These are phyloP conservation scores for Neogobius melanostomus DNA, from an alignment of 2,113 vertebrate species.

Conservation along the genomic window DNA sequence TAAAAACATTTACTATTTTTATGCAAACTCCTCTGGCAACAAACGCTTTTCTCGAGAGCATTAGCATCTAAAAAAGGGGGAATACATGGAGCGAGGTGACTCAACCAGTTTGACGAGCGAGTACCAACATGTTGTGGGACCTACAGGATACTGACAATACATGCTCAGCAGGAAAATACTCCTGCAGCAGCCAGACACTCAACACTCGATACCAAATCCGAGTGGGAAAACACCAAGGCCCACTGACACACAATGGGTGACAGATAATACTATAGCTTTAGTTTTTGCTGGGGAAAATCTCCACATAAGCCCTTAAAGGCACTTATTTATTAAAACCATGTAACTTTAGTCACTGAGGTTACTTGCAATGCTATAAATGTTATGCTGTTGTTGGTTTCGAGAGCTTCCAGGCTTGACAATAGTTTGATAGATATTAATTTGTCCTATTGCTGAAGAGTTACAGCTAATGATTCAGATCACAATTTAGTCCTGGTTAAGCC, in stretches of 20 bases:
- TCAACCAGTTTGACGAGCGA: conserved; percentile 70
- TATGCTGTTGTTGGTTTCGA: no score
- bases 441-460: no score
- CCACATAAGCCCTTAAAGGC: neutral
- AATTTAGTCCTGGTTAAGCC: no score
- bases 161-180: conserved; percentile 21
- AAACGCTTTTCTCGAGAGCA: conserved; percentile 1
- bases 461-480: no score
- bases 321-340: no score
- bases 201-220: neutral
- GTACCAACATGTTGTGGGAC: conserved; percentile 54
- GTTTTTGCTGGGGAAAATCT: neutral
- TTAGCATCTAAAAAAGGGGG: conserved; percentile 35
- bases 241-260: neutral
- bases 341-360: no score
- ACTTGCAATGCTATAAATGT: no score
- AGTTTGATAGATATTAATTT: no score
- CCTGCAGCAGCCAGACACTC: conserved; percentile 13
- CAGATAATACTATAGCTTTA: neutral
- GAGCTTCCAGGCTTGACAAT: no score
- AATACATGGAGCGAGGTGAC: conserved; percentile 37
- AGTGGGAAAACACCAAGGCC: neutral
- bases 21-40: conserved; percentile 16
- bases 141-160: conserved; percentile 30
- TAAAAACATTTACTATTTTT: neutral